These are phyloP conservation scores for Halocynthia roretzi DNA, from an alignment of 23 tunicate genomes.

Conservation along the genomic window DNA sequence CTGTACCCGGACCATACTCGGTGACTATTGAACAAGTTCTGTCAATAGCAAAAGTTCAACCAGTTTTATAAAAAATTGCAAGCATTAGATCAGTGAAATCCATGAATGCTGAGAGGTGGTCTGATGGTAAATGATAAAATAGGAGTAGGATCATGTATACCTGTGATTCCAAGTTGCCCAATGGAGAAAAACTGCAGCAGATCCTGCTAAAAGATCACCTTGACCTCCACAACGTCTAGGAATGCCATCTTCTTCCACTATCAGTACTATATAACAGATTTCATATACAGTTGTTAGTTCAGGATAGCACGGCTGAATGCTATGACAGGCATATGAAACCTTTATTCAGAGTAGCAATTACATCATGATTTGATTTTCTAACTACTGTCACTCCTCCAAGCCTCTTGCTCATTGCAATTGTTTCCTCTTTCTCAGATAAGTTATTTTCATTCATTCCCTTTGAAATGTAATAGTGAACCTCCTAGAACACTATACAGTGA, in stretches of 20 bases:
- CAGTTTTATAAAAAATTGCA: background rate
- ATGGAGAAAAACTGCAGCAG: slow-evolving; percentile 55
- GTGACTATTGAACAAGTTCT: background rate
- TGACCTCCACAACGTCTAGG: slow-evolving; percentile 98
- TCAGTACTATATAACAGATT: slow-evolving; percentile 15
- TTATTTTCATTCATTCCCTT: background rate
- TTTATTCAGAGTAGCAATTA: slow-evolving; percentile 43
- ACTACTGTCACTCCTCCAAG: slow-evolving; percentile 67
- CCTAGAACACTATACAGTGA: background rate
- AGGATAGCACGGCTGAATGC: background rate
- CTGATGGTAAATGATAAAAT: too few species aligned
- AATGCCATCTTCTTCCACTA: slow-evolving; percentile 46
- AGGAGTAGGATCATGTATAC: too few species aligned
- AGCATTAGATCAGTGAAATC: too few species aligned
- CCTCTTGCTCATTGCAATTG: slow-evolving; percentile 61
- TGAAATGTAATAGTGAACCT: background rate
- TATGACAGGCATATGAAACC: slow-evolving; percentile 17
- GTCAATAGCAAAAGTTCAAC: background rate
- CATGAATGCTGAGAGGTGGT: too few species aligned
- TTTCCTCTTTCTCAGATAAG: slow-evolving; percentile 19
- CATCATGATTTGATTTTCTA: slow-evolving; percentile 57
- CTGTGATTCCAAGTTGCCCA: slow-evolving; percentile 33
- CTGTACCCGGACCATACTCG: slow-evolving; percentile 26
- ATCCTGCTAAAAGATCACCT: slow-evolving; percentile 93
- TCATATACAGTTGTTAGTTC: background rate